Evolutionary conservation across 2,797 vertebrate genomes (phyloP).

Genomic region (Cuniculus paca): DNA sequence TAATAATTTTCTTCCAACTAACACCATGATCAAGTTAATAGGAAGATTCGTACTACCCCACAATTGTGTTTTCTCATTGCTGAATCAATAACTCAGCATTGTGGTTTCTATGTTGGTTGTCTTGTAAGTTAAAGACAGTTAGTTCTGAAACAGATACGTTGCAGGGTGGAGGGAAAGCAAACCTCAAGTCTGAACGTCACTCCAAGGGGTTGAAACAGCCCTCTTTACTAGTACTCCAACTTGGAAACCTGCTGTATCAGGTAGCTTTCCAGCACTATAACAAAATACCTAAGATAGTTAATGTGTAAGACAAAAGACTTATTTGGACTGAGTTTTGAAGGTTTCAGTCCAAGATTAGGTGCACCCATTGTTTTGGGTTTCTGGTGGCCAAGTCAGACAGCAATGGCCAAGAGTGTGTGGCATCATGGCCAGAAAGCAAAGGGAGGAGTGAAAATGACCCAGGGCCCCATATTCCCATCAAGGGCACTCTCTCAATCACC

Average conservation of each 20-base stretch:
- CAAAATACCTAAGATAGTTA: background rate
- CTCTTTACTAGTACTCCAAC: background rate
- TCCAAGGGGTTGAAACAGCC: background rate
- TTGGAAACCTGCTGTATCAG: background rate
- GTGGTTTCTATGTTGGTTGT: background rate
- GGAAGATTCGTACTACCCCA: background rate
- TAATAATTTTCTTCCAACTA: slow-evolving; percentile 34
- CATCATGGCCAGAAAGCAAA: background rate
- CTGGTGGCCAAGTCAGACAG: background rate
- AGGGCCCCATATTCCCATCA: background rate
- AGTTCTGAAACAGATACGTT: slow-evolving; percentile 38
- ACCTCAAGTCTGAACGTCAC: background rate
- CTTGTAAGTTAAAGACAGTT: background rate
- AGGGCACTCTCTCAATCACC: background rate
- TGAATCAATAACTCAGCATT: slow-evolving; percentile 35
- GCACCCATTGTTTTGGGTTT: background rate
- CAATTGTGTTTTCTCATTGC: background rate
- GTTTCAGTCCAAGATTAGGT: background rate
- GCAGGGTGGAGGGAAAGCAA: background rate
- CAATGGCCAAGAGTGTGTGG: background rate
- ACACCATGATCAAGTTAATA: background rate
- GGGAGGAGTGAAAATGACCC: background rate
- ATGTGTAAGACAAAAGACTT: background rate
- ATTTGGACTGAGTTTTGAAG: background rate
- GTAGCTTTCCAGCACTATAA: background rate